Evolutionary conservation across 2,888 invertebrate genomes (phyloP), one percentile per base, ranked within the genome.

Genomic region (Pachymerium ferrugineum): DNA sequence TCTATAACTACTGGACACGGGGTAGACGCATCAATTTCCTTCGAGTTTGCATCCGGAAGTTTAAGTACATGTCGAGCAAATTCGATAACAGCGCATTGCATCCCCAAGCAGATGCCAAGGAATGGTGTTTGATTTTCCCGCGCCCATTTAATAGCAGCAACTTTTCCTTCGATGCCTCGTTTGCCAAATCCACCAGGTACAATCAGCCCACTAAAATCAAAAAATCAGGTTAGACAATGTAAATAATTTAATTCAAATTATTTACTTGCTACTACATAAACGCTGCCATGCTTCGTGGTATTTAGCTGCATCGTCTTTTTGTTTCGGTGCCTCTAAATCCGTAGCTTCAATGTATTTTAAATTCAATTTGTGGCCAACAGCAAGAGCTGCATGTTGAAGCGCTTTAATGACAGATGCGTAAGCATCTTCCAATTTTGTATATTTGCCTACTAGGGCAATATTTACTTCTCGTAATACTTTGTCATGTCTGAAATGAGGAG

Each of bases 181-280:
- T 90, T 89, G 0, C 99, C 99, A 82, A 99, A 99, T 12, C 99
- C 99, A 74, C 99, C 99, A 2, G 99, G 98, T 0, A 99, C 94
- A 77, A 99, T 87, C 0, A 98, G 89, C 31, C 97, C 97, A 81
- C 93, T 94, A 31, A 30, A 72, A 2, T 29, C 35, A 30, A 22
- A 22, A 30, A 31, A n/a, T 10, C 1, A 72, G 19, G 12, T 35
- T 31, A 77, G 29, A n/a, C 5, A 68, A 30, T 19, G 16, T 70
- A 38, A 68, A 76, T 42, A 14, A 0, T 29, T 31, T 12, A 3
- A 42, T 38, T 33, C 19, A 30, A 38, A n/a, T 14, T 28, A 81
- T 77, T 78, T 77, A 80, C 80, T 80, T 77, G 30, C 79, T 80
- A 75, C 90, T 89, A 80, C 94, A 96, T 1, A 98, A 86, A 78